Percentiles rank a stretch among this genome's conserved stretches.
These are phyloP conservation scores for Glareola pratincola DNA, from an alignment of 2,113 vertebrate genomes.

Conservation along the genomic window DNA sequence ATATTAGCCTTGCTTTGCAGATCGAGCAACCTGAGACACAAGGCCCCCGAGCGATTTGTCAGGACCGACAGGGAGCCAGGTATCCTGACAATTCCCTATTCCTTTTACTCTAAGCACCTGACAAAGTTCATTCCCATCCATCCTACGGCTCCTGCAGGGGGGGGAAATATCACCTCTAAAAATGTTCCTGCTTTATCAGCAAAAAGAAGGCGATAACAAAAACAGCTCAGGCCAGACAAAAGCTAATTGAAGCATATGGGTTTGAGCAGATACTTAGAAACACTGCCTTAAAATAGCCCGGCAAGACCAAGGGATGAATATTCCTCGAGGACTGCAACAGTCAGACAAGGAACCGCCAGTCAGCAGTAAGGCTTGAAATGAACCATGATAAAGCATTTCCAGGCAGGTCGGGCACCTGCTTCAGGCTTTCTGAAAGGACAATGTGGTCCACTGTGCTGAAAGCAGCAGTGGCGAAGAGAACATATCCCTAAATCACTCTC, in stretches of 20 bases:
- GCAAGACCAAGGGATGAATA: not conserved
- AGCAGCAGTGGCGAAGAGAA: not conserved
- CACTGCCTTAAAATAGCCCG: conserved; percentile 36
- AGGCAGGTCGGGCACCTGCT: not conserved
- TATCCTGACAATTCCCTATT: conserved; percentile 29
- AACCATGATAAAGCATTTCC: not conserved
- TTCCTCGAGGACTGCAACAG: not conserved
- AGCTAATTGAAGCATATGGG: conserved; percentile 20
- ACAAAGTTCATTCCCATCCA: conserved; percentile 24
- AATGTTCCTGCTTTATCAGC: conserved; percentile 53
- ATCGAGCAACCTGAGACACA: not conserved
- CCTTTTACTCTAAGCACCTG: conserved; percentile 13
- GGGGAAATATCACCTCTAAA: not conserved
- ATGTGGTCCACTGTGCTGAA: not conserved
- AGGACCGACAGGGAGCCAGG: not conserved
- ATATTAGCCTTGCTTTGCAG: conserved; percentile 36
- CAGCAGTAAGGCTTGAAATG: not conserved
- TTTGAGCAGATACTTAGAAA: not conserved
- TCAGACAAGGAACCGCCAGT: not conserved
- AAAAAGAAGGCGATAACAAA: conserved; percentile 34
- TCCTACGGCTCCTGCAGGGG: not conserved
- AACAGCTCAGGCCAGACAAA: conserved; percentile 50
- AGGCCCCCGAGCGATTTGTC: not conserved
- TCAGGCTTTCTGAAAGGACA: not conserved
- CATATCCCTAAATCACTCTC: not conserved